Evolutionary conservation across 2,113 vertebrate species (phyloP).

Genomic region (Ahaetulla prasina): DNA sequence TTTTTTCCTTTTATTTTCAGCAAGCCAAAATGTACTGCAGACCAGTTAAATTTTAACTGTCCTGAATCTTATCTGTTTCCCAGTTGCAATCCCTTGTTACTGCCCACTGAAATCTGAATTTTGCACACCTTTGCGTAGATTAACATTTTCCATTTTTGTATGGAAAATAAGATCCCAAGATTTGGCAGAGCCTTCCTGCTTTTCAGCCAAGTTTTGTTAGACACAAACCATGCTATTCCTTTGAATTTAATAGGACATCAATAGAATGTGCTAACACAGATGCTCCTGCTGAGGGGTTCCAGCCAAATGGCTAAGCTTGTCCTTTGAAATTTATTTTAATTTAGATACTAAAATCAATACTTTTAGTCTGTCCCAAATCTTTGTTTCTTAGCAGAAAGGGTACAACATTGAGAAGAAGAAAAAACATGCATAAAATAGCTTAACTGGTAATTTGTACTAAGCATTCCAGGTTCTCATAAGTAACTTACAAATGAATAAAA

Average conservation of each 20-base stretch:
- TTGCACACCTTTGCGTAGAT: not conserved
- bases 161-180: not conserved
- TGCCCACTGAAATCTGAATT: not conserved
- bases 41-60: not conserved
- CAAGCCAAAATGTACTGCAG: not conserved
- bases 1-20: not conserved
- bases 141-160: not conserved
- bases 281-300: conserved; percentile 18
- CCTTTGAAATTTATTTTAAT: conserved; percentile 20
- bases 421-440: conserved; percentile 20
- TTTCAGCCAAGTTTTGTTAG: not conserved
- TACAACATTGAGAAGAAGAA: not conserved
- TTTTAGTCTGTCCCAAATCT: conserved; percentile 34
- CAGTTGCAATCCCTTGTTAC: not conserved
- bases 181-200: not conserved
- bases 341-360: conserved; percentile 31
- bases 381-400: conserved; percentile 3
- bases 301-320: conserved; percentile 24
- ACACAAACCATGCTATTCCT: not conserved
- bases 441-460: not conserved
- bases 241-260: conserved; percentile 15
- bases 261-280: not conserved
- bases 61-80: not conserved
- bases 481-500: not conserved
- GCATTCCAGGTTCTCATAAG: not conserved